phyloP scores from a whole-genome alignment of 92 coral and sea anemone species.

The Heteractis magnifica region DNA sequence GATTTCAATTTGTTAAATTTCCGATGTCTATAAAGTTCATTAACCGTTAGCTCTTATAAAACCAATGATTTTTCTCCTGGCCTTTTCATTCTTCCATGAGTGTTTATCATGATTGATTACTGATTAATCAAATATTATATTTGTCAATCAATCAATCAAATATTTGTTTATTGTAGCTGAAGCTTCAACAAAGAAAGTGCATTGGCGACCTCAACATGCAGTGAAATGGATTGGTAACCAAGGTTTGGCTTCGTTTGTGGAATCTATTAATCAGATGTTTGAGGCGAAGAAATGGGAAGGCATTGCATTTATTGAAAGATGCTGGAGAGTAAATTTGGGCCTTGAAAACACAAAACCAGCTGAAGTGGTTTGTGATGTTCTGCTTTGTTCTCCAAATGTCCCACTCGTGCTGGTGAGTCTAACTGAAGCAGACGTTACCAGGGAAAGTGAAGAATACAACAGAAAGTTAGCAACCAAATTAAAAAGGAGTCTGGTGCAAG shows the following conservation, averaged over 20 bases:
- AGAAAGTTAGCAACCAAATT: conserved; percentile 6
- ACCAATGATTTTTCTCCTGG: too few species aligned
- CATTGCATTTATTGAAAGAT: background rate
- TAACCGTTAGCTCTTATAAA: too few species aligned
- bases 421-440: background rate
- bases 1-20: too few species aligned
- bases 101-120: too few species aligned
- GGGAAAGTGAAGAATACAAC: background rate
- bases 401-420: conserved; percentile 28
- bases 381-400: conserved; percentile 10
- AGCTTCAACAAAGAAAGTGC: background rate
- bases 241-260: background rate
- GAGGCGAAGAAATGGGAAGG: background rate
- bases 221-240: background rate
- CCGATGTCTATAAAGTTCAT: too few species aligned
- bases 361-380: conserved; percentile 15
- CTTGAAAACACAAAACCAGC: background rate
- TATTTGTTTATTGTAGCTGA: background rate
- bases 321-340: conserved; percentile 2
- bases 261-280: background rate
- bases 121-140: too few species aligned
- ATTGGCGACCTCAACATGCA: conserved; percentile 10
- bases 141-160: too few species aligned
- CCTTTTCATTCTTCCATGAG: too few species aligned
- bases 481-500: conserved; percentile 17